These are phyloP conservation scores for Callitettix versicolor DNA, from an alignment of 1,140 invertebrate species.

Conservation along the genomic window DNA sequence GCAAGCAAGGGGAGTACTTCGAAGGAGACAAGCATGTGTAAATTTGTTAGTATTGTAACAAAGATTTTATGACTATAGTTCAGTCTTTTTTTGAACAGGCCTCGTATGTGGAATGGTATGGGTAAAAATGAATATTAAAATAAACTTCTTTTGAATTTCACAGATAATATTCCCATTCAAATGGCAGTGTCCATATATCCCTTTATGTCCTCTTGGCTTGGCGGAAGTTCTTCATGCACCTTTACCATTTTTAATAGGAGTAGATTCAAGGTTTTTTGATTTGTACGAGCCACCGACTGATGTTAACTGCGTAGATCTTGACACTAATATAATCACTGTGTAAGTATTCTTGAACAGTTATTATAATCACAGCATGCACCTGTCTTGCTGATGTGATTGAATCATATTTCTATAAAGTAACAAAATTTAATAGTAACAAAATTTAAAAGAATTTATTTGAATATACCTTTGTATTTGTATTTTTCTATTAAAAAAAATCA, in stretches of 20 bases:
- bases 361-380: too few relatives aligned
- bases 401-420: too few relatives aligned
- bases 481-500: too few relatives aligned
- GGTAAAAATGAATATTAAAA: too few relatives aligned
- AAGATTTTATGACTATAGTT: too few relatives aligned
- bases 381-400: too few relatives aligned
- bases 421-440: too few relatives aligned
- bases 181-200: slow-evolving; percentile 99
- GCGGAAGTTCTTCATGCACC: slow-evolving; percentile 86
- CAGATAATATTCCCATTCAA: slow-evolving; percentile 93
- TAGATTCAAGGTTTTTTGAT: slow-evolving; percentile 95
- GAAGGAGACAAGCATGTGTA: too few relatives aligned
- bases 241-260: slow-evolving; percentile 92
- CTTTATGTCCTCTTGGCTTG: slow-evolving; percentile 86
- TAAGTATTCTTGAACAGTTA: slow-evolving; percentile 18
- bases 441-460: not conserved
- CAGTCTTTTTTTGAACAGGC: too few relatives aligned
- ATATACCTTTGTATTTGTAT: not conserved
- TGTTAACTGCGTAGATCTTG: slow-evolving; percentile 95
- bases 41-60: too few relatives aligned
- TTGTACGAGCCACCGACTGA: slow-evolving; percentile 91
- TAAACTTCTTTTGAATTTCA: slow-evolving; percentile 20
- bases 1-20: too few relatives aligned
- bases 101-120: too few relatives aligned
- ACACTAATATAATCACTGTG: slow-evolving; percentile 85